Evolutionary conservation across 2,797 vertebrate species (phyloP), one percentile per base, ranked within the genome.

Genomic region (Balearica regulorum): DNA sequence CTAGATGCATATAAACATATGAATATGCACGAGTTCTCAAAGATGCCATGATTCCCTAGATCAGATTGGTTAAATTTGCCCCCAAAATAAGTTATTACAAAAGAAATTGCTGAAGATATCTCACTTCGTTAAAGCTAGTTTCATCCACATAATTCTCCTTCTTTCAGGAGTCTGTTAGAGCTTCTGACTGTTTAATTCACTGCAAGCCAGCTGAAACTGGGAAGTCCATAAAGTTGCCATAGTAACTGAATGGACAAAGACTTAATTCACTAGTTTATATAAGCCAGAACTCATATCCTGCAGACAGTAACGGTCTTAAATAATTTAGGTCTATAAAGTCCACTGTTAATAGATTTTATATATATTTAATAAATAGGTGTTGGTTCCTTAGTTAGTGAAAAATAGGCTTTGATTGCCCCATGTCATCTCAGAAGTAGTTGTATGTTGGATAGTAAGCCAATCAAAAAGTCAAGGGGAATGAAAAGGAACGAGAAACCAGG

Each of bases 211-310:
- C 58, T 48, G 72, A 82, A 83, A 80, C 48, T 87, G 64, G 60
- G 60, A 79, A 93, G 76, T 75, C 82, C 91, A 90, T 61, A 73
- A 65, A 73, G 80, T 96, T 96, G 37, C 69, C 72, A 91, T 94
- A 90, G 91, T 70, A 95, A 94, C 88, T 88, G 66, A 84, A n/a
- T 54, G 48, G 86, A 93, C 92, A 89, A 96, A 82, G 81, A 66
- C 73, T 83, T 89, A 83, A 94, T 93, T 93, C 81, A 83, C 39
- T 51, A 57, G 85, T 89, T 95, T 95, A 39, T 80, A 44, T 46
- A 94, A 89, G 65, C 48, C 57, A 80, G 78, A 93, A 83, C 53
- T 86, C 75, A 94, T 88, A 93, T 91, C 81, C 65, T 82, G 79
- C 24, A 71, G 72, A 81, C 16, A 71, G 55, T 41, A 95, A 90